Base-by-base conservation (phyloP, 2,113 vertebrate species). In the Poecile atricapillus region DNA sequence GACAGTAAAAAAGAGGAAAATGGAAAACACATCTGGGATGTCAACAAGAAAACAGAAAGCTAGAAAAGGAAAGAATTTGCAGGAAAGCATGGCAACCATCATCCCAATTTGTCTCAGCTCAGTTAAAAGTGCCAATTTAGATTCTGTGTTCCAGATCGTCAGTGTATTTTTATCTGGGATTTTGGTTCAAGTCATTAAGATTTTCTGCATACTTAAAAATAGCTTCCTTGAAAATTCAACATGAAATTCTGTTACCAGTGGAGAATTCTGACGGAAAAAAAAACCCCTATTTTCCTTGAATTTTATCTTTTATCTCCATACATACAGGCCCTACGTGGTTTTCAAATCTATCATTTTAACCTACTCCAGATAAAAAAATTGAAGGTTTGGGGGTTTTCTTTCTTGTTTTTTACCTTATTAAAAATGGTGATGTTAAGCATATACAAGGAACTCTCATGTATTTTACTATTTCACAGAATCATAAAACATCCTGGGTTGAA, bases 111-210 rank as follows among this genome's bases (percentile, higher is more conserved):
- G 91, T 76, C 89, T 96, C 94, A 87, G 84, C 94, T 93, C 89
- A 91, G 80, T 87, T 79, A 89, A 80, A 94, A 92, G 87, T 93
- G 93, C 92, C 94, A 95, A 93, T 96, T 95, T 94, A 97, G 94
- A 95, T 95, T 92, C 95, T 89, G 94, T 97, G 94, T 94, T 97
- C 96, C 95, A 96, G 95, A 96, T 95, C 89, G 80, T 83, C 80
- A 71, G 96, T 92, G 44, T 97, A 97, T 97, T 97, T 97, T 96
- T 97, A 95, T 95, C 96, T 93, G 76, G 91, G 91, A 96, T 97
- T 95, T 93, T 96, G 79, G 93, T 95, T 96, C 95, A 84, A 97
- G 95, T 96, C 95, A 97, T 96, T 95, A 96, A 95, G 91, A 95
- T 95, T 95, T 97, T 94, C 95, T 95, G 91, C 94, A 97, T 63